A percentile compares a stretch with the other conserved stretches of the same genome.
Conservation (phyloP, 2,888 invertebrate genomes). For the Spisula subtruncata region DNA sequence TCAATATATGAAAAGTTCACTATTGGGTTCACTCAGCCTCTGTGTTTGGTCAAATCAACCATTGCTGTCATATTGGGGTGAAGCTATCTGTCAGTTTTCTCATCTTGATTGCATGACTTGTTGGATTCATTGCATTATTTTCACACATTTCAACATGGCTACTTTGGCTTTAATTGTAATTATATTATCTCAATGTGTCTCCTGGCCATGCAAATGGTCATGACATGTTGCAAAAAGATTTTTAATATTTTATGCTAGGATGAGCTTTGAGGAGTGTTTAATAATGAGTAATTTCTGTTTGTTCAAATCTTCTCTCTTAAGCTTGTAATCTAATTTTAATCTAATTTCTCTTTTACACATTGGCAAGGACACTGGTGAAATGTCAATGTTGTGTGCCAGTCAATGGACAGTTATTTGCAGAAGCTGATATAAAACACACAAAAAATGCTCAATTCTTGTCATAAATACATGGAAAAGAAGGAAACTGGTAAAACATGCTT, state of each 20-base stretch:
- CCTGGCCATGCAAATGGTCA: neutral
- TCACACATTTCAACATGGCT: neutral
- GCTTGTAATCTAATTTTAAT: too few relatives aligned
- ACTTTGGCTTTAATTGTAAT: neutral
- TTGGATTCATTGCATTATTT: slow-evolving; percentile 1
- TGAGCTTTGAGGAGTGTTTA: neutral
- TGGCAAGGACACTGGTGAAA: too few relatives aligned
- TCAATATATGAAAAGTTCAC: too few relatives aligned
- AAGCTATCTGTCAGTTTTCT: neutral
- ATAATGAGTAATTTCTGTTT: neutral
- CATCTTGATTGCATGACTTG: neutral
- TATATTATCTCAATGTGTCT: neutral
- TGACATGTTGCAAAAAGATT: neutral
- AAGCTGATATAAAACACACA: too few relatives aligned
- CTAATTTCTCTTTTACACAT: too few relatives aligned
- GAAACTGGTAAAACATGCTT: too few relatives aligned
- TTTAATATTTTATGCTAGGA: neutral
- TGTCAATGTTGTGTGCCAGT: too few relatives aligned
- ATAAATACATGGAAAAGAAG: too few relatives aligned
- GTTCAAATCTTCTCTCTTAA: too few relatives aligned
- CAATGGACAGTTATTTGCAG: too few relatives aligned
- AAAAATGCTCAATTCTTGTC: too few relatives aligned
- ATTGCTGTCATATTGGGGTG: slow-evolving; percentile 14
- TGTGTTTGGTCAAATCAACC: slow-evolving; percentile 1
- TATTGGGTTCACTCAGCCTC: neutral